A percentile compares a stretch with the other conserved stretches of the same genome.
Conservation (phyloP, 2,113 vertebrate species). For the Mustela lutreola region DNA sequence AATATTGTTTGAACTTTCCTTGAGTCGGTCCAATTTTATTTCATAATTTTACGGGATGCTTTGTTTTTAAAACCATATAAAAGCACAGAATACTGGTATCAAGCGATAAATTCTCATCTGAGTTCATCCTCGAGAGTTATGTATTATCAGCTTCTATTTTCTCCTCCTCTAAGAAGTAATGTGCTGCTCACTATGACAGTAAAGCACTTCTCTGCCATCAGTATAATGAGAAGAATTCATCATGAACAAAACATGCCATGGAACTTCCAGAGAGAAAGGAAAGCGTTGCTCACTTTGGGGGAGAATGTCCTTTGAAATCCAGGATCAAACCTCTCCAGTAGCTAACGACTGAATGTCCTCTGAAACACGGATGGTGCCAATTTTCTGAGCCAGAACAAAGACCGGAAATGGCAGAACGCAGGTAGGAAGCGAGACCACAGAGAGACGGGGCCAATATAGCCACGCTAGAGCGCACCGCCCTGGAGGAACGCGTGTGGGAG, state of each 20-base stretch:
- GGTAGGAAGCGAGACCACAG: not conserved
- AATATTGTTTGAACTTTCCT: constrained; percentile 26
- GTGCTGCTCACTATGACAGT: not conserved
- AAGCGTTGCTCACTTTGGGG: not conserved
- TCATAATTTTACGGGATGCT: not conserved
- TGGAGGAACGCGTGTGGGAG: no score
- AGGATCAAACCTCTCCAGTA: not conserved
- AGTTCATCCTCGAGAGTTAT: not conserved
- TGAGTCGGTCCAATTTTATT: not conserved
- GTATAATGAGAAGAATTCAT: not conserved
- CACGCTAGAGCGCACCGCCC: not conserved
- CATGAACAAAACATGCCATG: not conserved
- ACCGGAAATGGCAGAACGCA: not conserved
- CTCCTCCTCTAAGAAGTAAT: constrained; percentile 20
- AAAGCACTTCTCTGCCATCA: not conserved
- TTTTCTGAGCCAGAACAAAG: constrained; percentile 13
- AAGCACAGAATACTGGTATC: not conserved
- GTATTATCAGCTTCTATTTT: not conserved
- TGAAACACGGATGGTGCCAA: not conserved
- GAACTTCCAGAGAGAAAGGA: constrained; percentile 4
- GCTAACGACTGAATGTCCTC: not conserved
- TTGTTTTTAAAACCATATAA: not conserved
- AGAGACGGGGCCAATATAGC: not conserved
- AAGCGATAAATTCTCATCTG: not conserved
- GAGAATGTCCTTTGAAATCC: not conserved